Percentiles rank a stretch among this genome's conserved stretches.
These are phyloP conservation scores for Zaprionus camerounensis DNA, from an alignment of 1,140 invertebrate species.

Conservation along the genomic window DNA sequence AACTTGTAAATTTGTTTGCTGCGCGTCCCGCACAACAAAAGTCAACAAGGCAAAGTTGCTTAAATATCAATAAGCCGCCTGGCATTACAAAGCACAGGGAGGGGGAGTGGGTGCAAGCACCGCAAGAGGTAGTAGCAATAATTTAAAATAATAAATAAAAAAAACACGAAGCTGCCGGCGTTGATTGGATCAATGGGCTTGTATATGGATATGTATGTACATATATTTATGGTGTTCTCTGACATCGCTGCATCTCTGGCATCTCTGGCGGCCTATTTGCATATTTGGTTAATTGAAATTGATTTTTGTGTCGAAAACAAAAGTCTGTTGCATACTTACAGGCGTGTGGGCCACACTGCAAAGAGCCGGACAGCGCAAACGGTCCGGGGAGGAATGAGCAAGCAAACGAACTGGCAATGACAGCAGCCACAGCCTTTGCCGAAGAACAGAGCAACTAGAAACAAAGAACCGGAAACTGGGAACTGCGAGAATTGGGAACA, in stretches of 20 bases:
- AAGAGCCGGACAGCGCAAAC: background rate
- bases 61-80: conserved; percentile 57
- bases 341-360: conserved; percentile 5
- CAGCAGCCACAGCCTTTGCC: background rate
- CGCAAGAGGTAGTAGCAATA: conserved; percentile 1
- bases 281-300: conserved; percentile 80
- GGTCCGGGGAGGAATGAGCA: background rate
- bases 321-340: conserved; percentile 30
- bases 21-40: conserved; percentile 42
- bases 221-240: conserved; percentile 16
- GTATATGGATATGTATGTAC: conserved; percentile 24
- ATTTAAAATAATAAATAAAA: background rate
- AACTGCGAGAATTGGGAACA: background rate
- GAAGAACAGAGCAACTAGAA: background rate
- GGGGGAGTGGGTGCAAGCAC: background rate
- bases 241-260: background rate
- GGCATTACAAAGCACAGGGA: conserved; percentile 9
- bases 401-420: background rate
- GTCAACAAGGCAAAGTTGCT: conserved; percentile 62
- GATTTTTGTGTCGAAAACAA: conserved; percentile 54
- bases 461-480: background rate
- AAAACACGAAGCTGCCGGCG: background rate
- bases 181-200: conserved; percentile 30
- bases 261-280: conserved; percentile 34
- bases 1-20: conserved; percentile 68